phyloP scores from a whole-genome alignment of 1,140 invertebrate species.

The Aricia agestis region DNA sequence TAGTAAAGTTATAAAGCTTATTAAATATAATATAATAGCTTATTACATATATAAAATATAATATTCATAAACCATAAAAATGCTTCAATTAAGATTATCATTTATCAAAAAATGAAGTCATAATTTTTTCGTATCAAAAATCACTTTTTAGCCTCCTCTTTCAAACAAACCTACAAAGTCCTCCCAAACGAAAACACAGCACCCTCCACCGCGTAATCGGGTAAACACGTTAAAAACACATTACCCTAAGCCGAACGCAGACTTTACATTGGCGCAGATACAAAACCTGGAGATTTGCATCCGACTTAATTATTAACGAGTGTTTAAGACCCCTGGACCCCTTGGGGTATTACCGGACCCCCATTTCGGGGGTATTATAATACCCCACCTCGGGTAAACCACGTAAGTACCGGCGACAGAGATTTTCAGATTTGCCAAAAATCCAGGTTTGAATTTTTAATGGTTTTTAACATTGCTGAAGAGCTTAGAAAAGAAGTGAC shows the following conservation, averaged over 20 bases:
- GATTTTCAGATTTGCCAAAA: not conserved
- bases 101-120: no score
- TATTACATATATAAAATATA: no score
- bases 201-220: not conserved
- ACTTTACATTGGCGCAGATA: not conserved
- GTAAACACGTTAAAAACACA: not conserved
- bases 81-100: no score
- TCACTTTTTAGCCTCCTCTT: no score
- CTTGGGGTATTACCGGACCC: not conserved
- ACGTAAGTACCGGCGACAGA: not conserved
- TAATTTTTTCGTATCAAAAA: no score
- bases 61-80: no score
- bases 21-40: no score
- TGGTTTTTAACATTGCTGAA: not conserved
- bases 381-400: not conserved
- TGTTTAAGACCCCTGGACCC: not conserved
- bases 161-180: not conserved
- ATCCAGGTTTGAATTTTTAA: not conserved
- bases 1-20: no score
- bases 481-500: no score
- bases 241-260: not conserved
- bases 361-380: not conserved
- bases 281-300: not conserved
- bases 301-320: constrained; percentile 3
- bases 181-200: not conserved